A percentile compares a stretch with the other conserved stretches of the same genome.
Conservation (phyloP, 1,140 invertebrate species). For the Nasonia longicornis region DNA sequence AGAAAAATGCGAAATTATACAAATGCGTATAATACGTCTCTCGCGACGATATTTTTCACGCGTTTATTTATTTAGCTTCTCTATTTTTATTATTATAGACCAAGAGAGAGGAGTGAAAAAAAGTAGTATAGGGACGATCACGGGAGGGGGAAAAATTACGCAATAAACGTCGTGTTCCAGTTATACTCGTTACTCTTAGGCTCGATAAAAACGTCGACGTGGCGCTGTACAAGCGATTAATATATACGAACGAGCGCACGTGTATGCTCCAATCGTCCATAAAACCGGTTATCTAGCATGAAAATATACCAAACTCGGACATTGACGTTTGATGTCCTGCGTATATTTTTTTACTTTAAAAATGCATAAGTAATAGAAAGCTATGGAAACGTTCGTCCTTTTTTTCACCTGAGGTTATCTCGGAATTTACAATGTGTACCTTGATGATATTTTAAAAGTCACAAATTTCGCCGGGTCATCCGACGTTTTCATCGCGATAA, state of each 20-base stretch:
- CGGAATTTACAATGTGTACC: background rate
- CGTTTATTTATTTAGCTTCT: background rate
- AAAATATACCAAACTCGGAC: constrained; percentile 38
- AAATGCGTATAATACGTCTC: background rate
- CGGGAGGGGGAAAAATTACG: constrained; percentile 30
- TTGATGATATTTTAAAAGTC: no score
- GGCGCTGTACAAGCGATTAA: constrained; percentile 25
- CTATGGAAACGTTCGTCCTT: background rate
- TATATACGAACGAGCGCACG: background rate
- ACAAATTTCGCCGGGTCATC: background rate
- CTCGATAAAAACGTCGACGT: constrained; percentile 31
- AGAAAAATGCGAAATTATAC: background rate
- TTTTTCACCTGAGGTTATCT: background rate
- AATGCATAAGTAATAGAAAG: background rate
- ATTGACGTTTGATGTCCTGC: constrained; percentile 20
- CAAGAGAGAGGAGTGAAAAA: constrained; percentile 2
- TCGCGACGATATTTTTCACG: background rate
- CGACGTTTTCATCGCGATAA: constrained; percentile 27
- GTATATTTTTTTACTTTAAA: constrained; percentile 14
- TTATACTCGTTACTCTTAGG: constrained; percentile 37
- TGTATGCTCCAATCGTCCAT: background rate
- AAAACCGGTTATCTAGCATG: constrained; percentile 33
- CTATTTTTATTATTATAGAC: background rate
- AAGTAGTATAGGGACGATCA: background rate
- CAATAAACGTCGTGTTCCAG: constrained; percentile 31